These are phyloP conservation scores for Vidua macroura DNA, from an alignment of 2,113 vertebrate genomes.

Conservation along the genomic window DNA sequence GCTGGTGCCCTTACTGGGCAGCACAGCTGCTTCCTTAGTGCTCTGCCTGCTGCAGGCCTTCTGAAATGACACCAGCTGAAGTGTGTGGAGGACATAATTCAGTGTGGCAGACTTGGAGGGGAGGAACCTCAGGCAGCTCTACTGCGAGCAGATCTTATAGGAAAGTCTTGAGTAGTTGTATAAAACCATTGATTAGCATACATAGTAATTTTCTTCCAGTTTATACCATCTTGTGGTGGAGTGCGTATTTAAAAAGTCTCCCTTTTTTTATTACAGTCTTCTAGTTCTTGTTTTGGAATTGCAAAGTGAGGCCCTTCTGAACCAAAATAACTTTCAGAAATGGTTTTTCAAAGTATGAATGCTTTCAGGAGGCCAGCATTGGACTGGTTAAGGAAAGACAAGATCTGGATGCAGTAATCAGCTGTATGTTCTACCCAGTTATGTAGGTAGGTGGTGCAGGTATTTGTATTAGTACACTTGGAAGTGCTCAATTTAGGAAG, in stretches of 20 bases:
- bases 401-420: not conserved
- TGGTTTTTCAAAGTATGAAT: not conserved
- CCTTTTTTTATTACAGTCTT: slow-evolving; percentile 55
- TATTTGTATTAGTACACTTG: not conserved
- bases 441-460: too few relatives aligned
- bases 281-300: slow-evolving; percentile 52
- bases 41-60: not conserved
- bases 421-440: not conserved
- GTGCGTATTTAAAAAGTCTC: slow-evolving; percentile 35
- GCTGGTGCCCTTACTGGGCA: slow-evolving; percentile 11
- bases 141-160: slow-evolving; percentile 5
- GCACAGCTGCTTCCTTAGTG: slow-evolving; percentile 34
- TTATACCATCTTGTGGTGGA: slow-evolving; percentile 56
- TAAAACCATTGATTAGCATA: slow-evolving; percentile 63
- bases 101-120: not conserved
- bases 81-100: not conserved
- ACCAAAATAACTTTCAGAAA: slow-evolving; percentile 53
- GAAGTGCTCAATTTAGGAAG: not conserved
- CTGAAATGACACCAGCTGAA: not conserved
- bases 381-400: slow-evolving; percentile 22
- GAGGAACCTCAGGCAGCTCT: not conserved
- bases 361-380: not conserved
- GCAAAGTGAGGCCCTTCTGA: slow-evolving; percentile 40
- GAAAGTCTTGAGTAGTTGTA: slow-evolving; percentile 34
- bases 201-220: slow-evolving; percentile 66